Percentiles rank a stretch among this genome's conserved stretches.
phyloP scores from a whole-genome alignment of 1,140 invertebrate genomes.

The Drepana arcuata region DNA sequence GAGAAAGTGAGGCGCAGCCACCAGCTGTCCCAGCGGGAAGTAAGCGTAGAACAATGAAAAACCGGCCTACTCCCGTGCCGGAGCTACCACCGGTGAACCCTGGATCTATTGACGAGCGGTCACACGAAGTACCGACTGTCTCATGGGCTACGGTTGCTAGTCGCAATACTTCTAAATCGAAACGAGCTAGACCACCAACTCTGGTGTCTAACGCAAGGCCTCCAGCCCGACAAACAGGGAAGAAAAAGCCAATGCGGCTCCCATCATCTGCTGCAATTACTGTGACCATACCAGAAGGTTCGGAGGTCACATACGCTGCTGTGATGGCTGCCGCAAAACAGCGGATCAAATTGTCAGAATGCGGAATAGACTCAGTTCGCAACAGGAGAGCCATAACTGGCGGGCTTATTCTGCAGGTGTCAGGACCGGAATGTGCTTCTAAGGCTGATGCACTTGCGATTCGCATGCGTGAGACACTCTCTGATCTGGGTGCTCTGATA shows the following conservation, averaged over 20 bases:
- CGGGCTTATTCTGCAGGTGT: conserved; percentile 4
- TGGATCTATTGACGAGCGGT: too few relatives aligned
- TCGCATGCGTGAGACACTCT: conserved; percentile 1
- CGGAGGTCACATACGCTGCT: conserved; percentile 1
- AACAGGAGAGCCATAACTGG: conserved; percentile 5
- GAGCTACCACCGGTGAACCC: too few relatives aligned
- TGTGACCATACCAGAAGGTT: conserved; percentile 4
- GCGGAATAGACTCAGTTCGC: conserved; percentile 3
- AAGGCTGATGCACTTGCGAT: conserved; percentile 14
- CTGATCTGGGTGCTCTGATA: conserved; percentile 2
- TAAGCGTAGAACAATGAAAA: too few relatives aligned
- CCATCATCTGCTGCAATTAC: conserved; percentile 8
- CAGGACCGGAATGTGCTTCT: not conserved
- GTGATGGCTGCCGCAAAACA: conserved; percentile 12
- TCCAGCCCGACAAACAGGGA: too few relatives aligned
- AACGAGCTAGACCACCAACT: too few relatives aligned
- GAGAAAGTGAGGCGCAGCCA: too few relatives aligned
- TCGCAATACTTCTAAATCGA: too few relatives aligned
- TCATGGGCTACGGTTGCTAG: too few relatives aligned
- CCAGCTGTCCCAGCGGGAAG: too few relatives aligned
- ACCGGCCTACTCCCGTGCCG: too few relatives aligned
- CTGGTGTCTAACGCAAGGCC: too few relatives aligned
- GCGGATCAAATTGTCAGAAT: conserved; percentile 4
- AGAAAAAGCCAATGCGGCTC: not conserved
- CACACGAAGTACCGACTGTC: too few relatives aligned